Evolutionary conservation across 1,140 invertebrate species (phyloP).

Genomic region (Drosophila tsacasi): DNA sequence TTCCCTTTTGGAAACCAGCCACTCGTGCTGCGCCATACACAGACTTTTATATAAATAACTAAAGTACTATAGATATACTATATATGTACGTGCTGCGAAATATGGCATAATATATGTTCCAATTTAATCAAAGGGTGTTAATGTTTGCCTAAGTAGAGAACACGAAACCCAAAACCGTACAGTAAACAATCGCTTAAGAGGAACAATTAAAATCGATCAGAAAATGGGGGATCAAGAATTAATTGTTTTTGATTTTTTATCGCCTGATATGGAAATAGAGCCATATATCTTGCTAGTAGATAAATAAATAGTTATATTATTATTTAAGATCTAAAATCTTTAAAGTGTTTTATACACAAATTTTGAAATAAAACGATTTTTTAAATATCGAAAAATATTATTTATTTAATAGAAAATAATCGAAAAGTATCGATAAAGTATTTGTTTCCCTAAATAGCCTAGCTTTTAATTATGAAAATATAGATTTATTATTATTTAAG

Average conservation of each 20-base stretch:
- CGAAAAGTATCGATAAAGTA: no score
- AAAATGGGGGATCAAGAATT: neutral
- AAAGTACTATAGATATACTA: neutral
- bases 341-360: neutral
- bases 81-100: slow-evolving; percentile 8
- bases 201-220: neutral
- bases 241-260: neutral
- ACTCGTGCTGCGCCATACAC: slow-evolving; percentile 11
- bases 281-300: neutral
- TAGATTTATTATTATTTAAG: no score
- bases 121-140: slow-evolving; percentile 55
- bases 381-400: neutral
- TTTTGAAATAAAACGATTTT: neutral
- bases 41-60: neutral
- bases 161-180: slow-evolving; percentile 18
- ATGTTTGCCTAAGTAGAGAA: slow-evolving; percentile 38
- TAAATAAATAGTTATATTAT: neutral
- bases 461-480: no score
- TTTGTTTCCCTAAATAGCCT: no score
- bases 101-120: slow-evolving; percentile 10
- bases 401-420: neutral
- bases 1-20: neutral
- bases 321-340: neutral
- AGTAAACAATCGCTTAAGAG: slow-evolving; percentile 4
- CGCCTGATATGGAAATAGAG: neutral